Percentiles rank a stretch among this genome's conserved stretches.
These are phyloP conservation scores for Periophthalmus modestus DNA, from an alignment of 2,113 vertebrate species.

Conservation along the genomic window DNA sequence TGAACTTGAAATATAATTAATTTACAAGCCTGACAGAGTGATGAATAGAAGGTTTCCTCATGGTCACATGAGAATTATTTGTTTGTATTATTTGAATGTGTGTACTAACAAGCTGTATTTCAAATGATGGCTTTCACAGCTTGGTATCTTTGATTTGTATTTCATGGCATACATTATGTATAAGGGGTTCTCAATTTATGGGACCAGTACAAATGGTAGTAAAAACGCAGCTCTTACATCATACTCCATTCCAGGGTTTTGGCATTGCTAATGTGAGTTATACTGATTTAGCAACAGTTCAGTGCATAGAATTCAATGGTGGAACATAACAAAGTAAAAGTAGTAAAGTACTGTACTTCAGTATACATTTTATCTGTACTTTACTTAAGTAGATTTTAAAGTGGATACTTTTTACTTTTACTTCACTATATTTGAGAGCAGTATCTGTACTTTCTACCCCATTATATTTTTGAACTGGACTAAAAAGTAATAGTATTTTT, in stretches of 20 bases:
- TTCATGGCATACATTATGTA: not conserved
- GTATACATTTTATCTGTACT: no score
- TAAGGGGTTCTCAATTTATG: not conserved
- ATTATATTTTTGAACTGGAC: no score
- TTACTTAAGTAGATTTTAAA: no score
- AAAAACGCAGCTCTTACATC: not conserved
- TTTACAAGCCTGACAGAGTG: not conserved
- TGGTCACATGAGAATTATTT: not conserved
- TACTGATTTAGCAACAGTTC: no score
- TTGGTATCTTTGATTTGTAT: not conserved
- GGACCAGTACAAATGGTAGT: not conserved
- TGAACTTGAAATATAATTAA: constrained; percentile 3
- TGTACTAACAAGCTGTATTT: not conserved
- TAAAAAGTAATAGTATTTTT: no score
- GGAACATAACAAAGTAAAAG: no score
- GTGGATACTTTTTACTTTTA: no score
- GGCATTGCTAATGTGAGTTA: not conserved
- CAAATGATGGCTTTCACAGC: not conserved
- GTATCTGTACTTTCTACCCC: no score
- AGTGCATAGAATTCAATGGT: no score
- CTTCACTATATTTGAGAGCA: no score
- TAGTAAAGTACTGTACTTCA: no score
- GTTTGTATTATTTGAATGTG: not conserved
- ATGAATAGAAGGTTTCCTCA: not conserved
- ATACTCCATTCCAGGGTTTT: not conserved